These are phyloP conservation scores for Neomorphus geoffroyi DNA, from an alignment of 2,797 vertebrate species.

Conservation along the genomic window DNA sequence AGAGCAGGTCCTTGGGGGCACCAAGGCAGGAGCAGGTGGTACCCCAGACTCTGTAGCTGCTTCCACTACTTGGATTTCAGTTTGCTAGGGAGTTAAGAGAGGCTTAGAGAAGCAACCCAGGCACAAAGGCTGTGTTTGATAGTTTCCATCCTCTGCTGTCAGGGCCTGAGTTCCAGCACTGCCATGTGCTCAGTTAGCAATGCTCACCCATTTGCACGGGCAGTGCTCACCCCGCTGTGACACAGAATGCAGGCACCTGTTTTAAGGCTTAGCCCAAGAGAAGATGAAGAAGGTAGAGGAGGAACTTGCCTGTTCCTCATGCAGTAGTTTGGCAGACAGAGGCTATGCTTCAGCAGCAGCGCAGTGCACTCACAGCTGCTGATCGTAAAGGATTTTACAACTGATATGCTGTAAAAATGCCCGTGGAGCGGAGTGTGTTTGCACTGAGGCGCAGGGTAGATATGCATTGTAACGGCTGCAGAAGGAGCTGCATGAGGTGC, in stretches of 20 bases:
- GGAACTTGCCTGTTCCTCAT: rapidly evolving
- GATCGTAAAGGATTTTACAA: background rate
- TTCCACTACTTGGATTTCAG: too few relatives aligned
- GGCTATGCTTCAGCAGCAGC: background rate
- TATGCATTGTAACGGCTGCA: background rate
- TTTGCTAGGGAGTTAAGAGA: background rate
- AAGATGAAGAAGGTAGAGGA: background rate
- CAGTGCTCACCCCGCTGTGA: rapidly evolving
- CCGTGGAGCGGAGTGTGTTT: rapidly evolving
- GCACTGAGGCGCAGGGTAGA: background rate
- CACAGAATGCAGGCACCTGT: background rate
- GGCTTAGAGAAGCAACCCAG: background rate
- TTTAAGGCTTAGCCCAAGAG: background rate
- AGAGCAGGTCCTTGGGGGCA: background rate
- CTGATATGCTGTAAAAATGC: background rate
- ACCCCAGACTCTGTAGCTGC: background rate
- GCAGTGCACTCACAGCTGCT: background rate
- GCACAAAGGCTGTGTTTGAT: background rate
- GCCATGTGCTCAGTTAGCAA: background rate
- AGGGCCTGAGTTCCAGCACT: background rate
- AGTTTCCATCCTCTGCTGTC: background rate
- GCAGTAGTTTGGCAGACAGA: background rate
- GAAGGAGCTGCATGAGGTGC: background rate
- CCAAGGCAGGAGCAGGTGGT: background rate
- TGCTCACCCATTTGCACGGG: too few relatives aligned